These are phyloP conservation scores for Heloderma charlesbogerti DNA, from an alignment of 2,113 vertebrate genomes.

Conservation along the genomic window DNA sequence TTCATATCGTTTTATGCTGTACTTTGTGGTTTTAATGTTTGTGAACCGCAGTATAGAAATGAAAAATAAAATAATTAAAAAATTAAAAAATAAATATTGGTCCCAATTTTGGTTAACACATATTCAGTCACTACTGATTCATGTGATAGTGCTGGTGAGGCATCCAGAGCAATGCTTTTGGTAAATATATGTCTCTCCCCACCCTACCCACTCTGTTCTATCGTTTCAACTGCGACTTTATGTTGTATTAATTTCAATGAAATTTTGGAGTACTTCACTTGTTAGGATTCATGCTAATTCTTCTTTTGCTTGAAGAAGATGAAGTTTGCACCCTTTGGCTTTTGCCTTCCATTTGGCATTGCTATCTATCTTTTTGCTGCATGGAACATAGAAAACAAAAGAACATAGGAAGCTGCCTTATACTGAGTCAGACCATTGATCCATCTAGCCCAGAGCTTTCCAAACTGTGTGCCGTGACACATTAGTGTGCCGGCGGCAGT, in stretches of 20 bases:
- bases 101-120: not conserved
- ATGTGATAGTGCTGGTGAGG: not conserved
- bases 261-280: not conserved
- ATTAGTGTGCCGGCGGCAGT: too few species aligned
- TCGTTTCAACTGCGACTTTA: not conserved
- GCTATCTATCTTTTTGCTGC: too few species aligned
- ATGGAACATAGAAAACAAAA: too few species aligned
- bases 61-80: too few species aligned
- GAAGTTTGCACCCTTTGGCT: not conserved
- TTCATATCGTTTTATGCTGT: too few species aligned
- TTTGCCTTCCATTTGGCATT: not conserved
- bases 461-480: too few species aligned
- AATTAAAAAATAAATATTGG: too few species aligned
- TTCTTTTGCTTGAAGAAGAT: not conserved
- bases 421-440: too few species aligned
- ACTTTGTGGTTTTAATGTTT: too few species aligned
- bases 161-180: not conserved
- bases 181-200: not conserved
- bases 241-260: not conserved
- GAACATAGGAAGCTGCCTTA: too few species aligned
- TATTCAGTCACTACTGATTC: not conserved
- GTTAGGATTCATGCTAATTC: not conserved
- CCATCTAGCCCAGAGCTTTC: too few species aligned
- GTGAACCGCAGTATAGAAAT: too few species aligned
- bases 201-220: not conserved